These are phyloP conservation scores for Nemopilema nomurai DNA, from an alignment of 30 jellyfish, hydroid and myxozoan species.

Conservation along the genomic window DNA sequence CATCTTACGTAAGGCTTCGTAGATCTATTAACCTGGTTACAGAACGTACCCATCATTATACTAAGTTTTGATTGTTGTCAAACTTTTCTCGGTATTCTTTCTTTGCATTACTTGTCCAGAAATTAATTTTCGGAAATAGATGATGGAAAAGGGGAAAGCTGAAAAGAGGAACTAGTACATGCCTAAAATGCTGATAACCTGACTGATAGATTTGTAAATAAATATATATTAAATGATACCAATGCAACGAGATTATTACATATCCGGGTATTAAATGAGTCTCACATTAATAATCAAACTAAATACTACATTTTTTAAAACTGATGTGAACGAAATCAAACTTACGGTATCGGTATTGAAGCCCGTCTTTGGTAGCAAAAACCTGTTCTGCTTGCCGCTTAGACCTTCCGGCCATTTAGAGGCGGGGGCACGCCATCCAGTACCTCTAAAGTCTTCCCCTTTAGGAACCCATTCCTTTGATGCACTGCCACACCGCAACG, in stretches of 20 bases:
- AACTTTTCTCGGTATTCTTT: background rate
- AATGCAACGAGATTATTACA: too few relatives aligned
- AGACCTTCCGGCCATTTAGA: constrained; percentile 7
- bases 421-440: constrained; percentile 9
- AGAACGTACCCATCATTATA: background rate
- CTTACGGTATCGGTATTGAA: background rate
- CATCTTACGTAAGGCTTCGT: background rate
- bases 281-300: background rate
- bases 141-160: background rate
- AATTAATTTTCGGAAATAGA: background rate
- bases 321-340: background rate
- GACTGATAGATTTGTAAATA: background rate
- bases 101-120: background rate
- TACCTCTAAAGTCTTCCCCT: constrained; percentile 7
- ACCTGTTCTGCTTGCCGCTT: constrained; percentile 20
- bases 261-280: too few relatives aligned
- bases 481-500: constrained; percentile 11
- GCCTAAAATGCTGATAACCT: background rate
- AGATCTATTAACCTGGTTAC: background rate
- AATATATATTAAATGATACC: too few relatives aligned
- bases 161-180: background rate
- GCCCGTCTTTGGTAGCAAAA: background rate
- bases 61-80: background rate
- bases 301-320: background rate
- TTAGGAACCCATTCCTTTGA: constrained; percentile 4